Percentiles rank a stretch among this genome's conserved stretches.
These are phyloP conservation scores for Ophiodon elongatus DNA, from an alignment of 2,113 vertebrate genomes.

Conservation along the genomic window DNA sequence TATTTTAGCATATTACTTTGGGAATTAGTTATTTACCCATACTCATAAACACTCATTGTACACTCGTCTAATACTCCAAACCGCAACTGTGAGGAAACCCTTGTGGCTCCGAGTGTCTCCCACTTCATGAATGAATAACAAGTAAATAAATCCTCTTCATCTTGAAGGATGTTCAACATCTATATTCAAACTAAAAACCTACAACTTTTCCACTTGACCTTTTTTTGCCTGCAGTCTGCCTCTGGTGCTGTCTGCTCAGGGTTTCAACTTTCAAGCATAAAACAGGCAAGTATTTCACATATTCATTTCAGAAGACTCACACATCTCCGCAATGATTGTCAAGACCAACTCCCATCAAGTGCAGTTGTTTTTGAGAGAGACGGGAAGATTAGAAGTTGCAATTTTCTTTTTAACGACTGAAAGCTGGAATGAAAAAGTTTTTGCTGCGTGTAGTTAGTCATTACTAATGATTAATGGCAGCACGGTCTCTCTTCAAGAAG, in stretches of 20 bases:
- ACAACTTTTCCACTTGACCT: conserved; percentile 22
- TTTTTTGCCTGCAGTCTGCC: conserved; percentile 32
- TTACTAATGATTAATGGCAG: conserved; percentile 63
- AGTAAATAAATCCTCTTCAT: conserved; percentile 33
- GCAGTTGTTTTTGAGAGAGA: conserved; percentile 35
- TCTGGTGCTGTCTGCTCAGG: too few species aligned
- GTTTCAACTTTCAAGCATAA: conserved; percentile 30
- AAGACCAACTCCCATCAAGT: conserved; percentile 29
- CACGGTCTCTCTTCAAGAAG: conserved; percentile 5
- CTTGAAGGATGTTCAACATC: conserved; percentile 12
- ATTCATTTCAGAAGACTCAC: conserved; percentile 39
- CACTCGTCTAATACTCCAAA: neutral
- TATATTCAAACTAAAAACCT: conserved; percentile 25
- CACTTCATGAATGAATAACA: neutral
- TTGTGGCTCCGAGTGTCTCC: conserved; percentile 10
- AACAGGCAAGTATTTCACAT: conserved; percentile 27
- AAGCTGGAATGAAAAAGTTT: conserved; percentile 40
- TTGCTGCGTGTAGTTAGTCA: conserved; percentile 27
- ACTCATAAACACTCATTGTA: neutral
- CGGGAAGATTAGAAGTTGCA: conserved; percentile 33
- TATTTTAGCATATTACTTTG: neutral
- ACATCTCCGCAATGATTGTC: conserved; percentile 17
- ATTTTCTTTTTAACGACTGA: conserved; percentile 40
- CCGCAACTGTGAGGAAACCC: neutral
- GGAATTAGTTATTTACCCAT: neutral